These are phyloP conservation scores for Oryzias javanicus DNA, from an alignment of 2,113 vertebrate species.

Conservation along the genomic window DNA sequence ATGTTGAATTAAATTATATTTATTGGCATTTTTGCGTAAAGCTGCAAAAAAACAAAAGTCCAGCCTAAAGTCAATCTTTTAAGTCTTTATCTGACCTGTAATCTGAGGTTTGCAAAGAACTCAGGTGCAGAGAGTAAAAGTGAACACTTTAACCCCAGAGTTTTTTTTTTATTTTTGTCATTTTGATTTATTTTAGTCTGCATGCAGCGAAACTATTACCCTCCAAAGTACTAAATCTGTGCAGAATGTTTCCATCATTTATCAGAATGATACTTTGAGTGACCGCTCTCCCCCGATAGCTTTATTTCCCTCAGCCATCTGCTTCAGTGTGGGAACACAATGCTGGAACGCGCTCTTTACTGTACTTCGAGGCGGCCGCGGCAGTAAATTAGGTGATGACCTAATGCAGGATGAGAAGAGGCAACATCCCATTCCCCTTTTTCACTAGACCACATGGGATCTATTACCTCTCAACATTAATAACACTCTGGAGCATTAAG, in stretches of 20 bases:
- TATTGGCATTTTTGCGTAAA: conserved; percentile 33
- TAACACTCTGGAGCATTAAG: conserved; percentile 71
- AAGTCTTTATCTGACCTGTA: background rate
- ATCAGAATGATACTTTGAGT: conserved; percentile 32
- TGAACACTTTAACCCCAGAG: background rate
- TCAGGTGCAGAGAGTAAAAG: conserved; percentile 10
- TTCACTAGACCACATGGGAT: conserved; percentile 66
- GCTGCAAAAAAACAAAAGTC: conserved; percentile 14
- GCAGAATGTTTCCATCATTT: conserved; percentile 32
- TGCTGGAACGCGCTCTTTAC: conserved; percentile 26
- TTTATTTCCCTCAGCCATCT: conserved; percentile 58
- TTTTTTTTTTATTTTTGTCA: conserved; percentile 7
- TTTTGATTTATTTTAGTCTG: conserved; percentile 10
- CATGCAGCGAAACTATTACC: background rate
- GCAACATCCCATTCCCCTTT: conserved; percentile 40
- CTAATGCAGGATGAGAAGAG: conserved; percentile 62
- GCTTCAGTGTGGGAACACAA: conserved; percentile 51
- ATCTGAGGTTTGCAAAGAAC: conserved; percentile 15
- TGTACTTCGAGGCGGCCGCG: conserved; percentile 31
- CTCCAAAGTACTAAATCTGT: conserved; percentile 18
- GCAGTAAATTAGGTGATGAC: conserved; percentile 61
- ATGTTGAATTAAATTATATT: conserved; percentile 26
- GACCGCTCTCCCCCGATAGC: conserved; percentile 41
- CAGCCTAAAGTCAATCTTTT: background rate
- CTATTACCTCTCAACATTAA: conserved; percentile 71